Conservation (phyloP, 2,888 invertebrate species). For the Melikaiella ostensackeni region DNA sequence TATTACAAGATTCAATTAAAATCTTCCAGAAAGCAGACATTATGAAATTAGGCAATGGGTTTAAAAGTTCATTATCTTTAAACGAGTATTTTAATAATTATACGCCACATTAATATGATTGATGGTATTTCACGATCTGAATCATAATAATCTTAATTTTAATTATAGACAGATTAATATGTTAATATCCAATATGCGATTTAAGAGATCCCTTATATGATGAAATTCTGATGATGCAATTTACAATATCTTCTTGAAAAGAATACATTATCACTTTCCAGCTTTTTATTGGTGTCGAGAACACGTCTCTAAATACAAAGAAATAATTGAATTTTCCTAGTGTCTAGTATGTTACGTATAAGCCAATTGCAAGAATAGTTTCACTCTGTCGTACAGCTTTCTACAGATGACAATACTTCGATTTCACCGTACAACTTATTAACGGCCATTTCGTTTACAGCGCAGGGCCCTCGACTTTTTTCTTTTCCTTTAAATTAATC, state of each 20-base stretch:
- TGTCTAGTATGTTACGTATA: constrained; percentile 10
- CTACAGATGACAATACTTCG: constrained; percentile 48
- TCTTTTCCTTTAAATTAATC: constrained; percentile 35
- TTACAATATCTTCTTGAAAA: background rate
- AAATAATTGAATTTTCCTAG: constrained; percentile 32
- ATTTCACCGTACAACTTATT: constrained; percentile 34
- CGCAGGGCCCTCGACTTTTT: constrained; percentile 23
- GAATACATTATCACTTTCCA: background rate
- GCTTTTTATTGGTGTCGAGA: background rate
- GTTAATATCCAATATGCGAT: background rate
- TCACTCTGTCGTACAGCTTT: constrained; percentile 47
- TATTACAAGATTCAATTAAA: constrained; percentile 32
- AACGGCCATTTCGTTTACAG: constrained; percentile 30
- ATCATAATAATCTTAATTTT: background rate
- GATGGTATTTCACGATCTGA: background rate
- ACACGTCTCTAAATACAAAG: background rate
- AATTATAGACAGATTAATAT: background rate
- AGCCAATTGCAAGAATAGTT: constrained; percentile 43
- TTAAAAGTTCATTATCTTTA: constrained; percentile 20
- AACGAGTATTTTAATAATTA: constrained; percentile 29
- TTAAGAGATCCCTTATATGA: background rate
- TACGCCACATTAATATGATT: constrained; percentile 12
- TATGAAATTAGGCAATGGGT: constrained; percentile 24
- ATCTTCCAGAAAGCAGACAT: constrained; percentile 21
- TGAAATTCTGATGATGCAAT: background rate